Conservation (phyloP, 2,888 invertebrate species). For the Acronicta leporina region DNA sequence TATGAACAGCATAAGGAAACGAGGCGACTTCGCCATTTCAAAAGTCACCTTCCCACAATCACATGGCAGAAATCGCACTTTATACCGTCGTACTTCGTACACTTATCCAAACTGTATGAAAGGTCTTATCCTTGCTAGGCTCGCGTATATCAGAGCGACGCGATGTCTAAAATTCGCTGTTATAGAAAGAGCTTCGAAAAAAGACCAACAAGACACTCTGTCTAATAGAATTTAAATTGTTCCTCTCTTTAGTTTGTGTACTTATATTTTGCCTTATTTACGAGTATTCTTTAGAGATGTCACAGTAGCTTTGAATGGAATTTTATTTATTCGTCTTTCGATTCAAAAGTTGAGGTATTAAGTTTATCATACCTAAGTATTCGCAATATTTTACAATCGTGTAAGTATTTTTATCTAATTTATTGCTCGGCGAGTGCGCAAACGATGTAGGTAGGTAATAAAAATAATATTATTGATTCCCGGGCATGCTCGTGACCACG, state of each 20-base stretch:
- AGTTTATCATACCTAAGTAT: too few species aligned
- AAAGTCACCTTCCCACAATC: too few species aligned
- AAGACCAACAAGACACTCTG: constrained; percentile 53
- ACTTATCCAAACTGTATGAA: not conserved
- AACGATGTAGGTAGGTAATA: too few species aligned
- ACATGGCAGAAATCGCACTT: too few species aligned
- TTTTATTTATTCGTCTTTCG: not conserved
- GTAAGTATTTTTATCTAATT: too few species aligned
- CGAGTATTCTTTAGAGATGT: constrained; percentile 13
- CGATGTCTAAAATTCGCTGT: constrained; percentile 73
- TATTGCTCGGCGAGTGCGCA: too few species aligned
- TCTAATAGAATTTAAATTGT: constrained; percentile 73
- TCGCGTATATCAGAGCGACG: constrained; percentile 52
- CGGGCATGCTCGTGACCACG: too few species aligned
- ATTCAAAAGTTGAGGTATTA: not conserved
- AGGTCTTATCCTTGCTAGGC: constrained; percentile 50
- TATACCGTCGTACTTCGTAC: too few species aligned
- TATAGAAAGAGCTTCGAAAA: constrained; percentile 66
- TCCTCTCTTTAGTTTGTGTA: constrained; percentile 47
- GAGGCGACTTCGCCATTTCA: too few species aligned
- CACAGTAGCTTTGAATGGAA: not conserved
- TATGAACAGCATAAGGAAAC: too few species aligned
- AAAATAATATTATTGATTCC: too few species aligned
- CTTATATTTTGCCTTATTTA: constrained; percentile 49
- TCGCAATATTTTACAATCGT: too few species aligned